A percentile compares a stretch with the other conserved stretches of the same genome.
These are phyloP conservation scores for Hyppa rectilinea DNA, from an alignment of 2,888 invertebrate genomes.

Conservation along the genomic window DNA sequence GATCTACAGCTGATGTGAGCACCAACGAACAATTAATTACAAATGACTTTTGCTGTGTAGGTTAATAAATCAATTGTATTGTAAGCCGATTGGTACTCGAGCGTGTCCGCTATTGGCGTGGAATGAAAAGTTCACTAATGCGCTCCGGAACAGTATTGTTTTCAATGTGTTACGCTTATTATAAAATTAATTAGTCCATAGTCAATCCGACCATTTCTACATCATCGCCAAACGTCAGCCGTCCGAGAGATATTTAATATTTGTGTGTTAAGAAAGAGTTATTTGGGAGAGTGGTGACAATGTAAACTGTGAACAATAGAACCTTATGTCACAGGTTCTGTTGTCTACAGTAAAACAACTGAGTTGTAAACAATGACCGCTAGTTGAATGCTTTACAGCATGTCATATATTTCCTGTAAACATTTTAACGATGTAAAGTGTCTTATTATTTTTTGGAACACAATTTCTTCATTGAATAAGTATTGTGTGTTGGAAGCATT, in stretches of 20 bases:
- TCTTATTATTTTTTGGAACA: constrained; percentile 75
- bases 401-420: constrained; percentile 82
- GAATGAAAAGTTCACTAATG: constrained; percentile 89
- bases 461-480: constrained; percentile 73
- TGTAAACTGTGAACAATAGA: constrained; percentile 70
- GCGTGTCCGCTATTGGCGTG: constrained; percentile 70
- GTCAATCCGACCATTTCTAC: constrained; percentile 79
- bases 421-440: constrained; percentile 72
- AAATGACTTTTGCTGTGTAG: constrained; percentile 38
- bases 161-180: constrained; percentile 86
- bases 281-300: constrained; percentile 70
- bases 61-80: constrained; percentile 39
- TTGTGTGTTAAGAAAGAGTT: constrained; percentile 74
- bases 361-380: constrained; percentile 79
- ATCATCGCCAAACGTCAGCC: constrained; percentile 76
- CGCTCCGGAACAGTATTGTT: constrained; percentile 75
- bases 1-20: constrained; percentile 63
- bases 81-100: constrained; percentile 42
- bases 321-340: constrained; percentile 62
- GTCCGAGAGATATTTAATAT: constrained; percentile 80
- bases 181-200: constrained; percentile 76
- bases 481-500: constrained; percentile 78
- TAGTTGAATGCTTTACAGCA: constrained; percentile 78
- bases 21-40: constrained; percentile 44
- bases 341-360: constrained; percentile 75